Conservation (phyloP, 2,888 invertebrate species). For the Heliconius ethilla region DNA sequence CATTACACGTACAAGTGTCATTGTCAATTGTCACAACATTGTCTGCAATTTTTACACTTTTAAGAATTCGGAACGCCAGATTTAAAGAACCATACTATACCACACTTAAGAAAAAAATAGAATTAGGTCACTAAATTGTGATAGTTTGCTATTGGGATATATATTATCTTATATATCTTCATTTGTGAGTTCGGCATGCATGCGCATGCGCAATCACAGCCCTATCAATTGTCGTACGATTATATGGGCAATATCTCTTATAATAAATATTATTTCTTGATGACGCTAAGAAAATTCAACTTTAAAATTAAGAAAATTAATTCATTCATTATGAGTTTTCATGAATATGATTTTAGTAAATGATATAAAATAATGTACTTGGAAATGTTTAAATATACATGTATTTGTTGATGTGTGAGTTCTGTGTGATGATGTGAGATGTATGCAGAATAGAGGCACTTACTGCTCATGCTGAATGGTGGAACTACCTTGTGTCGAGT, state of each 20-base stretch:
- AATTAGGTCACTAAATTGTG: not conserved
- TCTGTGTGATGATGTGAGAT: too few relatives aligned
- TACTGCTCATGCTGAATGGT: not conserved
- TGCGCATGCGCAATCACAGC: slow-evolving; percentile 1
- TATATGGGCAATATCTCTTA: not conserved
- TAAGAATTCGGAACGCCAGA: too few relatives aligned
- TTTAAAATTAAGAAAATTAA: not conserved
- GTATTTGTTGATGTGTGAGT: too few relatives aligned
- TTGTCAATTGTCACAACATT: not conserved
- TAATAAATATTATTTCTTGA: not conserved
- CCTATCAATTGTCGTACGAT: not conserved
- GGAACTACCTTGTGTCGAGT: not conserved
- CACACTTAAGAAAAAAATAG: too few relatives aligned
- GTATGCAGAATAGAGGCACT: not conserved
- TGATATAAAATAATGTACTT: too few relatives aligned
- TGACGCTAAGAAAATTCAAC: not conserved
- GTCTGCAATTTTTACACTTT: not conserved
- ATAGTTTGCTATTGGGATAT: not conserved
- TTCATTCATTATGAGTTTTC: not conserved
- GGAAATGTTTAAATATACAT: not conserved
- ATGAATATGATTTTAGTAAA: too few relatives aligned
- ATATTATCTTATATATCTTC: not conserved
- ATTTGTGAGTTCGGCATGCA: not conserved
- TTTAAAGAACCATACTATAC: too few relatives aligned
- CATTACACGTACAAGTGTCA: not conserved